Evolutionary conservation across 2,113 vertebrate genomes (phyloP).

Genomic region (Centropus unirufus): DNA sequence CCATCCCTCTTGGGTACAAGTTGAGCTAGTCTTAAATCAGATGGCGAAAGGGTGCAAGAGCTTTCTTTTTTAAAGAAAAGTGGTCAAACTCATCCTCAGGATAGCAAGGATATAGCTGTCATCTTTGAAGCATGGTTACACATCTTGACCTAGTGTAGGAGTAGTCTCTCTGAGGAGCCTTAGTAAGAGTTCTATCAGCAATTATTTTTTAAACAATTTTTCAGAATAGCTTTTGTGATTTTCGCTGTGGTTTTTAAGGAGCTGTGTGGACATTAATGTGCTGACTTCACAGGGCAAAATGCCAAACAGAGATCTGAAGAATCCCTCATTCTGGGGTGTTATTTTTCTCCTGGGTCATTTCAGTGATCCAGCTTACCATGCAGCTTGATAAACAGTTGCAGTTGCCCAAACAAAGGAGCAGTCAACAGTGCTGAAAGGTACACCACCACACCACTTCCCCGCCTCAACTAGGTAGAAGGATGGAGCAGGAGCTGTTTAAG

Average conservation of each 20-base stretch:
- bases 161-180: background rate
- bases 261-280: background rate
- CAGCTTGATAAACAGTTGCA: background rate
- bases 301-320: background rate
- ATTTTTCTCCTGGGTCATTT: background rate
- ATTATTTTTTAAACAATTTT: background rate
- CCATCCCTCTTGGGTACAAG: background rate
- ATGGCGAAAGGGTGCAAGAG: background rate
- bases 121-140: background rate
- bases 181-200: background rate
- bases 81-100: background rate
- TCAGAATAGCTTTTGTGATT: background rate
- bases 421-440: background rate
- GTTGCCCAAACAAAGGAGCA: background rate
- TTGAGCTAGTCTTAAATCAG: background rate
- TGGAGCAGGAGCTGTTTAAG: background rate
- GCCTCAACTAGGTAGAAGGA: background rate
- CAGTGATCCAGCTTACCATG: background rate
- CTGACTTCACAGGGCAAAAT: background rate
- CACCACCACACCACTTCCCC: fast-evolving
- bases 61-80: background rate
- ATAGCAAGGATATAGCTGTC: background rate
- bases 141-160: background rate
- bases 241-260: background rate
- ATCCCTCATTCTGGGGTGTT: background rate